Evolutionary conservation across 2,113 vertebrate genomes (phyloP).

Genomic region (Thinocorus orbignyianus): DNA sequence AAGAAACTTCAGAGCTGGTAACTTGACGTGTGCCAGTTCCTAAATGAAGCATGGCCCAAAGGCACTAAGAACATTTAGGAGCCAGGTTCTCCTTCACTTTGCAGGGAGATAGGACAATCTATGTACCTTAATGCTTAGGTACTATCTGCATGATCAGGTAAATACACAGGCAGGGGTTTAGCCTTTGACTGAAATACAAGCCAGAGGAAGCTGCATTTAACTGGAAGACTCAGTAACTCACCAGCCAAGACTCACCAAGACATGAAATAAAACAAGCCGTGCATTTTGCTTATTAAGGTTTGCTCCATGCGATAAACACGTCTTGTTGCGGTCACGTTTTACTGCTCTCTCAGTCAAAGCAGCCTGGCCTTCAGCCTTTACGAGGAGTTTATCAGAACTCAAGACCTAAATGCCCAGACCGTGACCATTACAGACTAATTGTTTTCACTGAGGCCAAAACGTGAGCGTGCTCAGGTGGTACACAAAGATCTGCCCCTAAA

Average conservation of each 20-base stretch:
- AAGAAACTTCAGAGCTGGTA: not conserved
- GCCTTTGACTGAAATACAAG: not conserved
- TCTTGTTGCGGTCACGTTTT: not conserved
- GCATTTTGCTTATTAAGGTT: not conserved
- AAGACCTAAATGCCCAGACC: not conserved
- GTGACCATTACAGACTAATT: not conserved
- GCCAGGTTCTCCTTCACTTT: not conserved
- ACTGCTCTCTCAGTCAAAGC: not conserved
- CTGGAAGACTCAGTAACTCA: not conserved
- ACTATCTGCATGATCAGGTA: not conserved
- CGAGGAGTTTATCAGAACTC: not conserved
- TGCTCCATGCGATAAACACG: not conserved
- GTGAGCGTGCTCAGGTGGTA: not conserved
- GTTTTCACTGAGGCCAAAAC: not conserved
- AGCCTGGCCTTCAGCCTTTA: not conserved
- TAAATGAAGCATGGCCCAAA: not conserved
- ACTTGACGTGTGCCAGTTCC: not conserved
- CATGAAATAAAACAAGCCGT: not conserved
- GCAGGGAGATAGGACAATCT: not conserved
- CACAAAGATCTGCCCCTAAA: conserved; percentile 8
- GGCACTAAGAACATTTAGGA: not conserved
- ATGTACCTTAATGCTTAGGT: not conserved
- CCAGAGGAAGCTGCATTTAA: not conserved
- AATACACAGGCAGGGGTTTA: not conserved
- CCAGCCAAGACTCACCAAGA: not conserved